Base-by-base conservation (phyloP, 2,888 invertebrate species). In the Amphimallon solstitiale region DNA sequence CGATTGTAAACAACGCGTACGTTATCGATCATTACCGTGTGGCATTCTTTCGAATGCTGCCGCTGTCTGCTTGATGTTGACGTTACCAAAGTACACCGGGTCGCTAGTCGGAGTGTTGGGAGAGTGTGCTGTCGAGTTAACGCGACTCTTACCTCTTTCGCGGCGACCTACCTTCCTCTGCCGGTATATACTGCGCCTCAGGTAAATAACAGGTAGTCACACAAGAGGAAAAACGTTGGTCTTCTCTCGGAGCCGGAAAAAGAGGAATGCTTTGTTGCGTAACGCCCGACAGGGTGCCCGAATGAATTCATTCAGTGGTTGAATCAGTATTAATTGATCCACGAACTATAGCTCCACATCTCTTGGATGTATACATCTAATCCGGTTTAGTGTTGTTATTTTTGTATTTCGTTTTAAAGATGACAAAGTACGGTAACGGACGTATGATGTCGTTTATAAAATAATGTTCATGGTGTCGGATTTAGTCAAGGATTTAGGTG, bases 121-220 rank as follows among this genome's bases (percentile, higher is more conserved):
- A 54, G 43, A 43, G 17, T 21, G 29, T 23, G 54, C 21, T 29
- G 56, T 43, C 23, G 52, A 52, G 40, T 29, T 52, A 69, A 67
- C 63, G 68, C 67, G 66, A n/a, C n/a, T n/a, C 65, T 63, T 63
- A 54, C 63, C 19, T 56, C 45, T 61, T 43, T 65, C 65, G 67
- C 60, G 60, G 71, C 72, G 68, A 71, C 71, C 73, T 72, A 71
- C 74, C 73, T 75, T 74, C 70, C 71, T 68, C 70, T 71, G 69
- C 62, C 68, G 68, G 67, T 71, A 70, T 71, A 69, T 69, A 72
- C 69, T 71, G 71, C 71, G 71, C 69, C 62, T 64, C 70, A 70
- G 70, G 72, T 72, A 70, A 66, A 71, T 62, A 66, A 68, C 65
- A 68, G 68, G 66, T 67, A 67, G 17, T 17, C 34, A 29, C n/a